Conservation (phyloP, 2,113 vertebrate species). For the Rhabdornis inornatus region DNA sequence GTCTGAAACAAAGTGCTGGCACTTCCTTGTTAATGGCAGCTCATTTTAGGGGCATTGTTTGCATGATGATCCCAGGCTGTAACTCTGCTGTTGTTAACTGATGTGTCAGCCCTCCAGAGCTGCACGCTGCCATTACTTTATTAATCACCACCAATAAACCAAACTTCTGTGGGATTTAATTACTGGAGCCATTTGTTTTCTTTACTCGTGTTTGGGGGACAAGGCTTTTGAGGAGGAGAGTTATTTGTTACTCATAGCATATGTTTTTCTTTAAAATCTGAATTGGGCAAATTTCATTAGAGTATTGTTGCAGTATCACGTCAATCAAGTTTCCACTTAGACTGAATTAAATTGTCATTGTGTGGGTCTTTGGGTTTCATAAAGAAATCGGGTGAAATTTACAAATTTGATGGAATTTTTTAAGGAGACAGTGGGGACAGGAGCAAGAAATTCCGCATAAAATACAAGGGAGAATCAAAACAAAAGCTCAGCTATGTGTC, state of each 20-base stretch:
- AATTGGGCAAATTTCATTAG: background rate
- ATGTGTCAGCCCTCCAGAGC: constrained; percentile 17
- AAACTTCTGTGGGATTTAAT: background rate
- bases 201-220: background rate
- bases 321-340: background rate
- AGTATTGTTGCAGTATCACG: background rate
- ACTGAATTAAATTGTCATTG: background rate
- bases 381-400: background rate
- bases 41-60: constrained; percentile 2
- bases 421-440: background rate
- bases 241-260: background rate
- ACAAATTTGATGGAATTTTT: background rate
- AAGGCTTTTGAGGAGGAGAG: background rate
- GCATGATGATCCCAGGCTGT: background rate
- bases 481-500: background rate
- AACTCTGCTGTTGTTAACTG: background rate
- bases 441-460: background rate
- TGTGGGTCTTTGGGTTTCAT: background rate
- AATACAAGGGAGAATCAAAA: background rate
- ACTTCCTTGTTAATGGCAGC: background rate
- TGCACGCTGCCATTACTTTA: background rate
- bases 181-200: constrained; percentile 8
- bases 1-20: background rate
- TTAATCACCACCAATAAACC: constrained; percentile 19
- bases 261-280: background rate